Base-by-base conservation (phyloP, 2,113 vertebrate species). In the Amia ocellicauda region DNA sequence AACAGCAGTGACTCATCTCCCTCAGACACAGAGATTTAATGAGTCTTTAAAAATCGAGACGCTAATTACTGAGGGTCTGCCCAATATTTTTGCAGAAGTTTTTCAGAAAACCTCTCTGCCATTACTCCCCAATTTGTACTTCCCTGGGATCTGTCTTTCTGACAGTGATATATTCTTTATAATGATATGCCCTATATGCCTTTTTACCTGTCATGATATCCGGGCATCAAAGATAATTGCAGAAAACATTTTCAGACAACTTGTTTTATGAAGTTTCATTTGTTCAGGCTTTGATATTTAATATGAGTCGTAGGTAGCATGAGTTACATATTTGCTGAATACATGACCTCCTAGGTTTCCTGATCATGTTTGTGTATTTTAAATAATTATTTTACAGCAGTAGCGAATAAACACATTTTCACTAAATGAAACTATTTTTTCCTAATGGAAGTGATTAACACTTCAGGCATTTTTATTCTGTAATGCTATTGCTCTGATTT, bases 381-480 rank as follows among this genome's bases (percentile, higher is more conserved):
- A 36, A n/a, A n/a, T n/a, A n/a, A 36, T 36, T 11, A 5, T 36
- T 36, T 36, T 36, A 36, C 31, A 36, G 5, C 5, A 36, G 5
- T 36, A 11, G 11, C 5, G 5, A 36, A 36, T 36, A 36, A 36
- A 36, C 5, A 36, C 31, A 36, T 36, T 36, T 36, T 36, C 31
- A 4, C 31, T 10, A 36, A 1, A 36, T 36, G 31, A 7, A 36
- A 11, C 31, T 36, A 7, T 11, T 7, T 7, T 36, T 5, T 1
- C 31, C 11, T 36, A 36, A 36, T 52, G 50, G 22, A 52, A 20
- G 50, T 52, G n/a, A 52, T 52, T 52, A 22, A 52, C 50, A 52
- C 19, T 52, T 2, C 50, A 52, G 22, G 22, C 20, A 36, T 36
- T 7, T 36, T 5, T 36, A 36, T 52, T 52, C 50, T 52, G 3